These are phyloP conservation scores for Callyntrura sp. DNA, from an alignment of 2,888 invertebrate species.

Conservation along the genomic window DNA sequence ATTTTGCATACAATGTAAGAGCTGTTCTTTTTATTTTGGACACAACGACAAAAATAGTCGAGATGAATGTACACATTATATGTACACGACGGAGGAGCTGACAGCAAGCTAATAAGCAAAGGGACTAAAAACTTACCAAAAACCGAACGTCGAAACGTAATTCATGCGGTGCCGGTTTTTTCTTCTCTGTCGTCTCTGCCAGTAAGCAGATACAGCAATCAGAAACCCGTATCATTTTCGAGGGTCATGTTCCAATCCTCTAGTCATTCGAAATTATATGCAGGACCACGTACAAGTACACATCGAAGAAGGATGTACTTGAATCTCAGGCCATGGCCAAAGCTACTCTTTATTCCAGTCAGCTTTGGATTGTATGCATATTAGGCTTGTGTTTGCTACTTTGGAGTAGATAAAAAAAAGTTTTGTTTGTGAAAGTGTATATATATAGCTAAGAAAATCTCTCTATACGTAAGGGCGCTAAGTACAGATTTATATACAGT, in stretches of 20 bases:
- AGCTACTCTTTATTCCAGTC: neutral
- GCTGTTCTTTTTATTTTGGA: too few species aligned
- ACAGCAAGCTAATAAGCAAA: slow-evolving; percentile 58
- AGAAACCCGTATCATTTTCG: slow-evolving; percentile 21
- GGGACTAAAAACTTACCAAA: slow-evolving; percentile 24
- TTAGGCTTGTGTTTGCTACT: too few species aligned
- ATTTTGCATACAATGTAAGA: neutral
- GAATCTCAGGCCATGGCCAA: neutral
- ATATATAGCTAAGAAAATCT: too few species aligned
- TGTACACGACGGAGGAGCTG: neutral
- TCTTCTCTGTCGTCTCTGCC: neutral
- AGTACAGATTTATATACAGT: too few species aligned
- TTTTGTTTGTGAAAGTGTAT: too few species aligned
- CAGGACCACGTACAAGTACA: slow-evolving; percentile 11
- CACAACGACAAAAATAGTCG: too few species aligned
- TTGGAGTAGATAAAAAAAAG: too few species aligned
- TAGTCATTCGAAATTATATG: neutral
- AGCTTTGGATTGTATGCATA: neutral
- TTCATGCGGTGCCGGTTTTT: neutral
- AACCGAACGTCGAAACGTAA: neutral
- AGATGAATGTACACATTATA: too few species aligned
- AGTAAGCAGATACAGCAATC: slow-evolving; percentile 4
- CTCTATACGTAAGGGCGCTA: too few species aligned
- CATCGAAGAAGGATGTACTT: neutral
- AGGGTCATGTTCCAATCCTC: slow-evolving; percentile 3